Percentiles rank a stretch among this genome's conserved stretches.
phyloP scores from a whole-genome alignment of 64 coral and sea anemone species.

The Dendronephthya gigantea region DNA sequence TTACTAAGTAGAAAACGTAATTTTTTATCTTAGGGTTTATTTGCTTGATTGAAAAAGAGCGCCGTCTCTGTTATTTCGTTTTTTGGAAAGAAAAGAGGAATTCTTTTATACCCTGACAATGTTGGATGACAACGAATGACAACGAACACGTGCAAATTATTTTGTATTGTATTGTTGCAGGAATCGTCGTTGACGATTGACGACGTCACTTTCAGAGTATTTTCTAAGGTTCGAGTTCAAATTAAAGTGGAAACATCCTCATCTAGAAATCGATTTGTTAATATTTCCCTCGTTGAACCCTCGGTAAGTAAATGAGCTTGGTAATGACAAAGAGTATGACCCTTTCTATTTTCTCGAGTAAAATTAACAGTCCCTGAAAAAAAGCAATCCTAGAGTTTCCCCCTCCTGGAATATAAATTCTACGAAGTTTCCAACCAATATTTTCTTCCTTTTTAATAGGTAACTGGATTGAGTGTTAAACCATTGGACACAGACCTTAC shows the following conservation, averaged over 20 bases:
- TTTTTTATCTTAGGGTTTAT: too few relatives aligned
- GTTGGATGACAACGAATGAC: too few relatives aligned
- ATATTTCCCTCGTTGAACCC: not conserved
- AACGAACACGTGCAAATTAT: not conserved
- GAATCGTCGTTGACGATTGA: not conserved
- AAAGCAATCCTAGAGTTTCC: too few relatives aligned
- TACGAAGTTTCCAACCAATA: not conserved
- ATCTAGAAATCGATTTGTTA: constrained; percentile 12
- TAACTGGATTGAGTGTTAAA: not conserved
- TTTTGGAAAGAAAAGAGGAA: too few relatives aligned
- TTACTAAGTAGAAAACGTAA: too few relatives aligned
- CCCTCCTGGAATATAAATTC: too few relatives aligned
- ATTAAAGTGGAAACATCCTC: constrained; percentile 10
- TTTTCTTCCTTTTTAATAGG: not conserved
- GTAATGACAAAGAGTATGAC: too few relatives aligned
- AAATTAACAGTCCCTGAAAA: too few relatives aligned
- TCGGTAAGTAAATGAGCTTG: not conserved
- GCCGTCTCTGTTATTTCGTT: too few relatives aligned
- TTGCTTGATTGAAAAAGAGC: too few relatives aligned
- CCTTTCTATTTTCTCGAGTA: too few relatives aligned
- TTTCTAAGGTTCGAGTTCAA: not conserved
- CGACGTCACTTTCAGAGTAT: constrained; percentile 12
- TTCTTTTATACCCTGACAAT: too few relatives aligned
- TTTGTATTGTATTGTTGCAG: not conserved
- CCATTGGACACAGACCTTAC: not conserved